These are phyloP conservation scores for Oxyura jamaicensis DNA, from an alignment of 2,113 vertebrate genomes.

Conservation along the genomic window DNA sequence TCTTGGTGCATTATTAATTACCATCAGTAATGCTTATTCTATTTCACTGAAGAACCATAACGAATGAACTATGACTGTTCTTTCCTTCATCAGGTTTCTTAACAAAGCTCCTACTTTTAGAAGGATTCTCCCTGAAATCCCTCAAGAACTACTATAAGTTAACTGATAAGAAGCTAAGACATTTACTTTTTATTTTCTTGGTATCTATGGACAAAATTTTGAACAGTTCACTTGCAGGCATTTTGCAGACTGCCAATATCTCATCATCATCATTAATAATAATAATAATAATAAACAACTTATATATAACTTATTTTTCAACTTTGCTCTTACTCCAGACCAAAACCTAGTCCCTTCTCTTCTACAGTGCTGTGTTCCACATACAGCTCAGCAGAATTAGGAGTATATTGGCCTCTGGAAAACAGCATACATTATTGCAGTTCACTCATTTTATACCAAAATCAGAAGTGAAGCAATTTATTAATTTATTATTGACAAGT, in stretches of 20 bases:
- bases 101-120: not conserved
- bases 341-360: not conserved
- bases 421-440: accelerated
- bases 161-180: not conserved
- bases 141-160: not conserved
- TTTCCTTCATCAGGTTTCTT: not conserved
- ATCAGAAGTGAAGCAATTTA: not conserved
- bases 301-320: not conserved
- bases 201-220: not conserved
- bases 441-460: not conserved
- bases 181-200: not conserved
- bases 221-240: not conserved
- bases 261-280: not conserved
- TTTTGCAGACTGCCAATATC: not conserved
- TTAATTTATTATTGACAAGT: not conserved
- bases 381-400: not conserved
- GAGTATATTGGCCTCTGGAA: not conserved
- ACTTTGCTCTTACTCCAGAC: not conserved
- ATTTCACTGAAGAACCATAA: not conserved
- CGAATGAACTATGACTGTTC: not conserved
- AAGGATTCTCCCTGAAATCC: not conserved
- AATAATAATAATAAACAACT: not conserved
- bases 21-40: not conserved
- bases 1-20: not conserved
- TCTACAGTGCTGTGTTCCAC: not conserved